Evolutionary conservation across 2,113 vertebrate genomes (phyloP), one percentile per base, ranked within the genome.

Genomic region (Eidolon helvum): DNA sequence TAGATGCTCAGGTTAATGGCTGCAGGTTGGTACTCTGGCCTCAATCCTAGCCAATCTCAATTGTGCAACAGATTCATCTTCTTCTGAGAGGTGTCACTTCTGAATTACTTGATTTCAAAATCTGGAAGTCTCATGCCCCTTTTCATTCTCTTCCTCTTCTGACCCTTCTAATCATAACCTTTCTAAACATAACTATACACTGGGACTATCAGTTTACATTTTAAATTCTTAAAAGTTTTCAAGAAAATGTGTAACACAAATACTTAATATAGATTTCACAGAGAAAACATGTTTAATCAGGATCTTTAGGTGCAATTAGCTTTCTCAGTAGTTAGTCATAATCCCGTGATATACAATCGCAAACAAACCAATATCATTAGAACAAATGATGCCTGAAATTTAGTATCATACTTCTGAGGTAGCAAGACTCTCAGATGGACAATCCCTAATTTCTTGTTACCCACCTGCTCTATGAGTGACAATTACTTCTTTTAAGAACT

Each of bases 401-500:
- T 85, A 90, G 1, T 92, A 77, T 74, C 24, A 53, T 4, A 74
- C n/a, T 74, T 90, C 18, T 43, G 50, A 92, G 28, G 43, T 38
- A 59, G n/a, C 0, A 35, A 63, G 69, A 61, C 4, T 74, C 61
- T 84, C 26, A 90, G 12, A 14, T 75, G 65, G n/a, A 87, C 10
- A 66, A n/a, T 86, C 9, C 22, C 5, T 30, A 65, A 6, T 86
- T 92, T 89, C 38, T 82, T 88, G 55, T 78, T 48, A 95, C n/a
- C 40, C 16, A 40, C n/a, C 10, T 92, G 14, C 8, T 89, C 21
- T 18, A 48, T 28, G n/a, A 3, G 10, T 72, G 59, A 86, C 30
- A 79, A 71, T 84, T 91, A 65, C 12, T 43, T 72, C 10, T n/a
- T 89, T 93, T 87, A 96, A 95, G 33, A 85, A 68, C 21, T 61